A percentile compares a stretch with the other conserved stretches of the same genome.
Evolutionary conservation across 2,888 invertebrate genomes (phyloP).

Genomic region (Eristalis arbustorum): DNA sequence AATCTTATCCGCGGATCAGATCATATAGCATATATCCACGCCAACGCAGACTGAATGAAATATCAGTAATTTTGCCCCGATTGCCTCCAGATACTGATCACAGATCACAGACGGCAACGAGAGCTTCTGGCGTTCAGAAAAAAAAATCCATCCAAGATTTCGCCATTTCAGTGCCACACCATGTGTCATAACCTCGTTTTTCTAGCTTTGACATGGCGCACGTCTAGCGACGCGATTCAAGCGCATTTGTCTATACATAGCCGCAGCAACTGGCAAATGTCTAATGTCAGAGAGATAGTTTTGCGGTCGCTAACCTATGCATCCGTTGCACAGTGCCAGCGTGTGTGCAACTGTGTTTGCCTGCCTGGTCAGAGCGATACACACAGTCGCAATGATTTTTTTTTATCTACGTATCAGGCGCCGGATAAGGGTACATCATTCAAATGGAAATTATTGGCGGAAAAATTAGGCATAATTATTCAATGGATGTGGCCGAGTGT

Average conservation of each 20-base stretch:
- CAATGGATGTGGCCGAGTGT: constrained; percentile 22
- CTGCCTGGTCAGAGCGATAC: constrained; percentile 15
- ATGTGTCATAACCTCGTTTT: constrained; percentile 54
- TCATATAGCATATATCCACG: constrained; percentile 63
- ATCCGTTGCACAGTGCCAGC: constrained; percentile 62
- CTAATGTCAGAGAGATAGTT: constrained; percentile 79
- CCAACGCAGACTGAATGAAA: constrained; percentile 51
- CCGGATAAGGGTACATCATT: constrained; percentile 52
- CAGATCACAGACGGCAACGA: background rate
- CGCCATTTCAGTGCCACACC: constrained; percentile 47
- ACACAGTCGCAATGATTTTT: constrained; percentile 16
- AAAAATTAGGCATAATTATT: constrained; percentile 66
- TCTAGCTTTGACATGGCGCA: background rate
- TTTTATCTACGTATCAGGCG: constrained; percentile 3
- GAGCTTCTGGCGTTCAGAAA: background rate
- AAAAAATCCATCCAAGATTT: background rate
- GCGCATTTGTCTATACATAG: background rate
- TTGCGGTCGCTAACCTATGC: constrained; percentile 80
- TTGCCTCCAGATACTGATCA: constrained; percentile 6
- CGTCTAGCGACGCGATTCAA: background rate
- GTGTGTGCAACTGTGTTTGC: no score
- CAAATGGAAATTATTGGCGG: constrained; percentile 66
- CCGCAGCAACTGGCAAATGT: constrained; percentile 72
- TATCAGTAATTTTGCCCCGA: constrained; percentile 44
- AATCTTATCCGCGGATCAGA: constrained; percentile 58